Percentiles rank a stretch among this genome's conserved stretches.
These are phyloP conservation scores for Lycocorax pyrrhopterus DNA, from an alignment of 2,113 vertebrate species.

Conservation along the genomic window DNA sequence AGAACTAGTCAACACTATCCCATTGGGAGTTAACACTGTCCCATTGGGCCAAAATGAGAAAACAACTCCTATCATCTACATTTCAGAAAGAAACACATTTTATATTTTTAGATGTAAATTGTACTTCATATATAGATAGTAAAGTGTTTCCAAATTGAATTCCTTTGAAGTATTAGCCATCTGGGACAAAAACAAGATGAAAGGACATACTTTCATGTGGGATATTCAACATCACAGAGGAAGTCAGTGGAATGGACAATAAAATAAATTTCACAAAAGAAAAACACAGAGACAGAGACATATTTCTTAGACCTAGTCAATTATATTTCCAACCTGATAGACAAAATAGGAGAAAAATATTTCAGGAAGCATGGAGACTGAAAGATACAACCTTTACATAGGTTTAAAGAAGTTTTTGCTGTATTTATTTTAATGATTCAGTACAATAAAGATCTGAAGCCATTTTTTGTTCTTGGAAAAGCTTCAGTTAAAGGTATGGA, in stretches of 20 bases:
- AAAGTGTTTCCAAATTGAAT: neutral
- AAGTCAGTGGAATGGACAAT: neutral
- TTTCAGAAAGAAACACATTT: neutral
- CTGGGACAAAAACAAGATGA: neutral
- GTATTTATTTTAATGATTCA: neutral
- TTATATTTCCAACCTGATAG: neutral
- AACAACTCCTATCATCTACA: neutral
- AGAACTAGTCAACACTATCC: neutral
- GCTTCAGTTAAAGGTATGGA: neutral
- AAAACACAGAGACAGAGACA: rapidly evolving
- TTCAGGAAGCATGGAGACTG: neutral
- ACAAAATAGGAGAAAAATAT: neutral
- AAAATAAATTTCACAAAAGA: neutral
- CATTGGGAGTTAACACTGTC: neutral
- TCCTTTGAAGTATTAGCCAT: neutral
- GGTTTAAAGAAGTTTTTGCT: neutral
- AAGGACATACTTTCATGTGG: neutral
- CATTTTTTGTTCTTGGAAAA: neutral
- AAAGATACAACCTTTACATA: neutral
- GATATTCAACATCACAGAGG: neutral
- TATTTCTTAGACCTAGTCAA: neutral
- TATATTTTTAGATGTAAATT: neutral
- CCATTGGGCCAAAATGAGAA: neutral
- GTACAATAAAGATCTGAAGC: neutral
- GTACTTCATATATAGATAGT: neutral